Percentiles rank a stretch among this genome's conserved stretches.
These are phyloP conservation scores for Calliphora vomitoria DNA, from an alignment of 2,888 invertebrate genomes.

Conservation along the genomic window DNA sequence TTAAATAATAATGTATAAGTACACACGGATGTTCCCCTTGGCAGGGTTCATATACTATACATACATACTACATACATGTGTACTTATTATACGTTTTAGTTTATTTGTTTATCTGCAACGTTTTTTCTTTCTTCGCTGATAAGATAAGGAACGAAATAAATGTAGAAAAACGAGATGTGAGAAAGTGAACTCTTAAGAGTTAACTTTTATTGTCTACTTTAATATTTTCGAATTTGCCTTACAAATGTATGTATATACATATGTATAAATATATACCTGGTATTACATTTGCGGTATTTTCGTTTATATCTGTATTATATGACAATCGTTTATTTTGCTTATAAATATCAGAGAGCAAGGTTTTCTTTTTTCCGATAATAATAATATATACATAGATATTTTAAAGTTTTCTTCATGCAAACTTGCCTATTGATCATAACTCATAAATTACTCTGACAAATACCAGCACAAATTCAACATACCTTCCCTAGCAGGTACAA, in stretches of 20 bases:
- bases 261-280: background rate
- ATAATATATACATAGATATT: no score
- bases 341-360: no score
- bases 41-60: conserved; percentile 33
- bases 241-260: background rate
- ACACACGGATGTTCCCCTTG: conserved; percentile 45
- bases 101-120: conserved; percentile 66
- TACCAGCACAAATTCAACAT: no score
- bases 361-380: no score
- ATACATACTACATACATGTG: no score
- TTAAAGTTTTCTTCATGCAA: no score
- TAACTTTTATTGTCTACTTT: background rate
- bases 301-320: no score
- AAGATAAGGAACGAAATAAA: conserved; percentile 55
- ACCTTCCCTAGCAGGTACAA: no score
- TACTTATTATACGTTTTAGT: conserved; percentile 60
- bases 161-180: conserved; percentile 32
- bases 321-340: no score
- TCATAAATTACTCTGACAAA: no score
- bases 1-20: conserved; percentile 25
- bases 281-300: no score
- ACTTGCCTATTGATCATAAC: no score
- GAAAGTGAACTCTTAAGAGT: conserved; percentile 14
- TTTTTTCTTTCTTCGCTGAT: conserved; percentile 39
- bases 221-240: background rate